Percentiles rank a stretch among this genome's conserved stretches.
phyloP scores from a whole-genome alignment of 2,797 vertebrate species.

The Scarus forsteni region DNA sequence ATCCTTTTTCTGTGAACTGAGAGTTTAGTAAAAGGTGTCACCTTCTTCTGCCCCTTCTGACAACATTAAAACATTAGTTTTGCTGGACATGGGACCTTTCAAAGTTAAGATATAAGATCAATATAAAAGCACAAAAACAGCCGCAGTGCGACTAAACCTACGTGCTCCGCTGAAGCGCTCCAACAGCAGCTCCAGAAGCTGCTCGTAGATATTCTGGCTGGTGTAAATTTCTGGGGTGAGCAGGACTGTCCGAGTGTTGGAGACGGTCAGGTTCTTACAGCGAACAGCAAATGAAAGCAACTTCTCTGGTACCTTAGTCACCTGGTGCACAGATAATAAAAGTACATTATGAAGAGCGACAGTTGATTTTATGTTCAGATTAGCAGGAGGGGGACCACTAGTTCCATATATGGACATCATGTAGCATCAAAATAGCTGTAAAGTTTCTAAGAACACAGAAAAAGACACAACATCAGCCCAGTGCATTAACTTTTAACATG shows the following conservation, averaged over 20 bases:
- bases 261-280: constrained; percentile 93
- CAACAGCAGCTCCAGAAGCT: constrained; percentile 94
- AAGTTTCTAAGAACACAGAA: no score
- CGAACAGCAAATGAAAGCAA: constrained; percentile 91
- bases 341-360: constrained; percentile 7
- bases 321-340: constrained; percentile 79
- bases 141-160: constrained; percentile 79
- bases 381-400: constrained; percentile 1
- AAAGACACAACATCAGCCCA: no score
- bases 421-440: no score
- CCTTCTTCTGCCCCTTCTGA: no score
- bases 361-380: constrained; percentile 19
- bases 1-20: no score
- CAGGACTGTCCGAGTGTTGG: constrained; percentile 91
- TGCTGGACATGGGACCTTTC: no score
- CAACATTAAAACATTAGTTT: no score
- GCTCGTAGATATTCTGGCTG: constrained; percentile 93
- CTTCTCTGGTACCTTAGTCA: constrained; percentile 98
- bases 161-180: constrained; percentile 89
- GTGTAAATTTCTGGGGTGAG: constrained; percentile 97
- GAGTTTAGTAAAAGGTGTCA: no score
- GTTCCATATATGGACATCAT: not conserved
- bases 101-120: not conserved
- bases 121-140: not conserved
- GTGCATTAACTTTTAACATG: no score